These are phyloP conservation scores for Lypha dubia DNA, from an alignment of 2,888 invertebrate genomes.

Conservation along the genomic window DNA sequence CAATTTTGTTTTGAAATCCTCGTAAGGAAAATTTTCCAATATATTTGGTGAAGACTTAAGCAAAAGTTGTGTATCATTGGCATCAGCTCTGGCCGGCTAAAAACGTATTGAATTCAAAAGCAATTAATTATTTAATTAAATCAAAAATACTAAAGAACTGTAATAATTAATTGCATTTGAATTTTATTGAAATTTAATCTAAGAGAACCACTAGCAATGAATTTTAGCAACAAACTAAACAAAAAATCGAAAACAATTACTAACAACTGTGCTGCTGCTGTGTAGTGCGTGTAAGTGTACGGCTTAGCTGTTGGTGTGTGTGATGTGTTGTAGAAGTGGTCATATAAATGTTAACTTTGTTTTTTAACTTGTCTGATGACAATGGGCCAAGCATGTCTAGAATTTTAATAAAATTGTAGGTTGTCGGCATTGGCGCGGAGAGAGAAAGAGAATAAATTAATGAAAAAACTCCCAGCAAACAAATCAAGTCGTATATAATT, in stretches of 20 bases:
- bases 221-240: constrained; percentile 62
- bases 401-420: constrained; percentile 55
- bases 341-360: constrained; percentile 46
- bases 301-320: constrained; percentile 2
- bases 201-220: constrained; percentile 47
- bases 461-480: constrained; percentile 61
- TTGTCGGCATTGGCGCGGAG: constrained; percentile 38
- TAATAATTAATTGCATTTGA: not conserved
- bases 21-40: constrained; percentile 82
- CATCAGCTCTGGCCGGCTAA: constrained; percentile 73
- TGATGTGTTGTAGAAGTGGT: constrained; percentile 38
- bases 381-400: constrained; percentile 66
- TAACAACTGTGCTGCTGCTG: not conserved
- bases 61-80: constrained; percentile 77
- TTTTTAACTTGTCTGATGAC: constrained; percentile 66
- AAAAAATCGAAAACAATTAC: constrained; percentile 30
- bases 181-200: constrained; percentile 23
- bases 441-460: not conserved
- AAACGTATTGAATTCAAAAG: constrained; percentile 8
- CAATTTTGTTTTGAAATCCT: constrained; percentile 77
- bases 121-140: not conserved
- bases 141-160: not conserved
- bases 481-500: not conserved
- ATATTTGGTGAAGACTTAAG: constrained; percentile 83
- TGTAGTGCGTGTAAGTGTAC: not conserved